Percentiles rank a stretch among this genome's conserved stretches.
These are phyloP conservation scores for Umimayanthus kanabou DNA, from an alignment of 92 coral and sea anemone species.

Conservation along the genomic window DNA sequence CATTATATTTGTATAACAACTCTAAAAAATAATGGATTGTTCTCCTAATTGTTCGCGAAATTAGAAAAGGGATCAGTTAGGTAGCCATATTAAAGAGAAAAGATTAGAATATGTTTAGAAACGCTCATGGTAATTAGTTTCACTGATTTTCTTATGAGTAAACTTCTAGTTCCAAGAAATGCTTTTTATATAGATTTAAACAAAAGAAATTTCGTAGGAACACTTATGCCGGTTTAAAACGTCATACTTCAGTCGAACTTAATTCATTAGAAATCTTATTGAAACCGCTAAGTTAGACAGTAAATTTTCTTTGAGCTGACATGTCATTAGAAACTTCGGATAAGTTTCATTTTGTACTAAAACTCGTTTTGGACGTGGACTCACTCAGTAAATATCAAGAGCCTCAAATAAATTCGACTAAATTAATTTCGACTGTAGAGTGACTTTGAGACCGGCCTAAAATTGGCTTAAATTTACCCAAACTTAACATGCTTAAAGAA, in stretches of 20 bases:
- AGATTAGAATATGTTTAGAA: no score
- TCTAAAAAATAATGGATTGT: not conserved
- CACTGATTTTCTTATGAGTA: not conserved
- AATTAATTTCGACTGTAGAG: not conserved
- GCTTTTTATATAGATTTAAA: not conserved
- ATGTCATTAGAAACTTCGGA: no score
- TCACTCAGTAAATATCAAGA: no score
- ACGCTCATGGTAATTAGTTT: not conserved
- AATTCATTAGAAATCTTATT: no score
- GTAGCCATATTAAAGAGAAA: no score
- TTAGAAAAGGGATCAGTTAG: not conserved
- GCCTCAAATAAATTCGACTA: no score
- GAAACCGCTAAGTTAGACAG: no score
- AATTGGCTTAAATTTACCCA: not conserved
- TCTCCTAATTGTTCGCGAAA: not conserved
- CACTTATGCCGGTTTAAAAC: not conserved
- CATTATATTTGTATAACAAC: not conserved
- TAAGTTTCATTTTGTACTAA: no score
- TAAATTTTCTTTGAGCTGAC: no score
- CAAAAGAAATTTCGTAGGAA: no score
- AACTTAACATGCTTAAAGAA: not conserved
- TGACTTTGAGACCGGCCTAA: not conserved
- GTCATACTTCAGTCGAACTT: no score
- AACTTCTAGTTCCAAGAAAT: not conserved
- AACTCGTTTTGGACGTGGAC: no score